Conservation (phyloP, 2,797 vertebrate species). For the Spea hammondii region DNA sequence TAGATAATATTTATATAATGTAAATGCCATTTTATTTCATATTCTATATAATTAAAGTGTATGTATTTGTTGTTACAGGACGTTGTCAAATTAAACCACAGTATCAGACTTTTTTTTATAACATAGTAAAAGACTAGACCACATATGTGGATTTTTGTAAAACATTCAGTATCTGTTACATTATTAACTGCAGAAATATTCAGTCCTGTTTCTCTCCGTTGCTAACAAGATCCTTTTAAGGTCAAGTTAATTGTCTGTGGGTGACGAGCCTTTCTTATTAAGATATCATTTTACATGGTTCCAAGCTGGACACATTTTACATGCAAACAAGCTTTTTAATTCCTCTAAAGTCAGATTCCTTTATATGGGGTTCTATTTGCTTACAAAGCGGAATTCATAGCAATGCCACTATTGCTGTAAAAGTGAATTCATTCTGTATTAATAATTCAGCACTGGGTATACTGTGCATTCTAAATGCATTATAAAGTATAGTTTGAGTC, state of each 20-base stretch:
- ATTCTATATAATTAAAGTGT: too few relatives aligned
- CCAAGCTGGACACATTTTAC: neutral
- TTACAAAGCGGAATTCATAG: neutral
- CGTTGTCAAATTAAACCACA: neutral
- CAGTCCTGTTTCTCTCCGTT: neutral
- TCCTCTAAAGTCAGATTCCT: neutral
- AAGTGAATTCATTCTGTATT: conserved; percentile 17
- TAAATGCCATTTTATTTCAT: too few relatives aligned
- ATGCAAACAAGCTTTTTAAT: neutral
- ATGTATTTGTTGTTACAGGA: neutral
- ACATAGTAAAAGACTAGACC: neutral
- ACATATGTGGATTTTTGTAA: neutral
- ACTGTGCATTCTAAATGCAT: neutral
- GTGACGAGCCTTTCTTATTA: conserved; percentile 66
- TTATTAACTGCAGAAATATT: conserved; percentile 1
- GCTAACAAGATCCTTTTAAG: conserved; percentile 13
- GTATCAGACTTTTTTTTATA: neutral
- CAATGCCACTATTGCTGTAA: conserved; percentile 16
- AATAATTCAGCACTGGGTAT: conserved; percentile 1
- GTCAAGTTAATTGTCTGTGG: conserved; percentile 41
- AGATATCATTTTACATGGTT: conserved; percentile 43
- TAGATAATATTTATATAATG: too few relatives aligned
- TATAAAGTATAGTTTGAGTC: too few relatives aligned
- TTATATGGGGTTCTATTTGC: neutral
- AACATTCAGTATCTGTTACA: conserved; percentile 17